phyloP scores from a whole-genome alignment of 1,140 invertebrate species.

The Archivesica marissinica region DNA sequence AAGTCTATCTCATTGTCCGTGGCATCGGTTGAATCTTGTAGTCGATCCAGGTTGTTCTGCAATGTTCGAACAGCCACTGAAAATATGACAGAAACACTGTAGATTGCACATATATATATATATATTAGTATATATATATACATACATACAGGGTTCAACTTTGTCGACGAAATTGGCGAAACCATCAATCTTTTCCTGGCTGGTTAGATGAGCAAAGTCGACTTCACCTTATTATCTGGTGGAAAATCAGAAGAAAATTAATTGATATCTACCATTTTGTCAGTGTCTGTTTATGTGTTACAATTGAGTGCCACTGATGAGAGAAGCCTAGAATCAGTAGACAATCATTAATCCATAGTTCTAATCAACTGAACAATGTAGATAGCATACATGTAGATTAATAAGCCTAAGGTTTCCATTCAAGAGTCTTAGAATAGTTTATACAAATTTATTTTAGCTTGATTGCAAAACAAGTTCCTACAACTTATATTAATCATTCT shows the following conservation, averaged over 20 bases:
- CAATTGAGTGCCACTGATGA: no score
- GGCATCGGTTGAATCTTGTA: constrained; percentile 69
- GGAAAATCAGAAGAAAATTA: neutral
- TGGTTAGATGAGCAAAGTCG: neutral
- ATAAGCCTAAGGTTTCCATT: no score
- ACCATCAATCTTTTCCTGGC: neutral
- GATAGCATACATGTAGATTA: no score
- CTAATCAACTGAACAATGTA: no score
- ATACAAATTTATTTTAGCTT: no score
- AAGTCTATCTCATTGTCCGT: constrained; percentile 73
- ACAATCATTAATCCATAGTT: no score
- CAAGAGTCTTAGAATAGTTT: no score
- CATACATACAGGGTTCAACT: neutral
- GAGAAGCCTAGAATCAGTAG: no score
- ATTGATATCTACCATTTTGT: neutral
- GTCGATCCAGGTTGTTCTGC: constrained; percentile 68
- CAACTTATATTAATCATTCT: no score
- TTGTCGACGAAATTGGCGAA: neutral
- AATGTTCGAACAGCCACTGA: constrained; percentile 72
- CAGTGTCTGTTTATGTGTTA: no score
- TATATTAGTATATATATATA: neutral
- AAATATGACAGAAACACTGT: constrained; percentile 25
- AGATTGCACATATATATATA: neutral
- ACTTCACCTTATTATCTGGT: neutral
- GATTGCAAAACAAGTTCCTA: no score